A percentile compares a stretch with the other conserved stretches of the same genome.
These are phyloP conservation scores for Sycophila texana DNA, from an alignment of 2,888 invertebrate genomes.

Conservation along the genomic window DNA sequence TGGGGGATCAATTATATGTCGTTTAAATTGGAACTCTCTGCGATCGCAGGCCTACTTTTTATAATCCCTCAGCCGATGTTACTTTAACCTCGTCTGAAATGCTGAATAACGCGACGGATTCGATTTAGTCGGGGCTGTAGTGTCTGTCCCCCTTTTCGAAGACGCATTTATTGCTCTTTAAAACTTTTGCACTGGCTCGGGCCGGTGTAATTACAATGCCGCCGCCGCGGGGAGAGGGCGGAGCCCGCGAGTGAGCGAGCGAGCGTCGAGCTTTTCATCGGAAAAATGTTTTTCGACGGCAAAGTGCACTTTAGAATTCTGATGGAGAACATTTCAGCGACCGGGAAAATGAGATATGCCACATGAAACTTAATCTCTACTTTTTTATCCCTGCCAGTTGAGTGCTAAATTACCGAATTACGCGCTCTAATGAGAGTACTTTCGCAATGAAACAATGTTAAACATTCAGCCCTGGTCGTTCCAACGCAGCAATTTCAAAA, in stretches of 20 bases:
- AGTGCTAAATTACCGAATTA: constrained; percentile 42
- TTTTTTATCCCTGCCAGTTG: background rate
- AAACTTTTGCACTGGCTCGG: too few relatives aligned
- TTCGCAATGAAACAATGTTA: constrained; percentile 3
- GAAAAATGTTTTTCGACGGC: background rate
- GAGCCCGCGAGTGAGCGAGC: background rate
- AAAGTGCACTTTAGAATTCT: constrained; percentile 41
- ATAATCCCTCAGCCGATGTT: too few relatives aligned
- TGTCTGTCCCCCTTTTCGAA: too few relatives aligned
- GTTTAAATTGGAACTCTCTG: background rate
- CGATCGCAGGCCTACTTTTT: too few relatives aligned
- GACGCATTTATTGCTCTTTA: too few relatives aligned
- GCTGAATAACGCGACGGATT: too few relatives aligned
- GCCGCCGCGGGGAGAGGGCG: too few relatives aligned
- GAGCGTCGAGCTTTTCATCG: background rate
- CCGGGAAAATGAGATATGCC: constrained; percentile 17
- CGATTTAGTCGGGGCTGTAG: too few relatives aligned
- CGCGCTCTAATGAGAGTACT: constrained; percentile 29
- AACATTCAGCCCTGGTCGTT: background rate
- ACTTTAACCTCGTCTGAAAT: too few relatives aligned
- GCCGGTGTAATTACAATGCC: too few relatives aligned
- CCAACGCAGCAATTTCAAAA: too few relatives aligned
- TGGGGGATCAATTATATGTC: constrained; percentile 2
- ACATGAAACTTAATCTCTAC: constrained; percentile 3
- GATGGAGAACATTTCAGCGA: constrained; percentile 25